Evolutionary conservation across 2,113 vertebrate genomes (phyloP), one percentile per base, ranked within the genome.

Genomic region (Actenoides lindsayi): DNA sequence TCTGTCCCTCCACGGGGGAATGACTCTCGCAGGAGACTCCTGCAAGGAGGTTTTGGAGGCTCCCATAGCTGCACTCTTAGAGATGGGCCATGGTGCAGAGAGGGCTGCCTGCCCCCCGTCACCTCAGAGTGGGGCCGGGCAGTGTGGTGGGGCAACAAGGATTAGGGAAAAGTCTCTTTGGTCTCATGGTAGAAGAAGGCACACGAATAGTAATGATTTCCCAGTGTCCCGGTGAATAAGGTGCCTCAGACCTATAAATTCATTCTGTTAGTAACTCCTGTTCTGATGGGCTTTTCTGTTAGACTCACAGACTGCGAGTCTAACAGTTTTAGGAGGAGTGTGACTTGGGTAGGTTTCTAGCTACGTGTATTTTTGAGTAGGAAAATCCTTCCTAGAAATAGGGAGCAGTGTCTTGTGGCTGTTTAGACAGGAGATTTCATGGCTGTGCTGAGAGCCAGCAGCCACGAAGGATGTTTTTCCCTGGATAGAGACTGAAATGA

Each of bases 401-500:
- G n/a, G 44, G 83, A 94, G 42, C 65, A 83, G 54, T 0, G 0
- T 88, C 81, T 87, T 83, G 73, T 0, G 0, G 33, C 65, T 84
- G 63, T 74, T 96, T 79, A 83, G 83, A 74, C 57, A 62, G 69
- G 75, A 83, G 91, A n/a, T 88, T 92, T 78, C 90, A 62, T 48
- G 62, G 51, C 50, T 93, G 10, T 75, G 68, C 65, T 68, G 77
- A 69, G 63, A 93, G 77, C 93, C 92, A 94, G 74, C 63, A 75
- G 93, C 96, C 95, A 95, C 20, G 65, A 96, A 91, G 86, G 73
- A 83, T 89, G 78, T 81, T 97, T 96, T 95, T 73, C 82, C 50
- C 63, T 94, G 88, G 88, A 75, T 17, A 62, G 81, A 87, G 65
- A 70, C 81, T 3, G 79, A 83, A 92, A 76, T 70, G 42, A 80